phyloP scores from a whole-genome alignment of 2,888 invertebrate genomes.

The Drosophila barbarae region DNA sequence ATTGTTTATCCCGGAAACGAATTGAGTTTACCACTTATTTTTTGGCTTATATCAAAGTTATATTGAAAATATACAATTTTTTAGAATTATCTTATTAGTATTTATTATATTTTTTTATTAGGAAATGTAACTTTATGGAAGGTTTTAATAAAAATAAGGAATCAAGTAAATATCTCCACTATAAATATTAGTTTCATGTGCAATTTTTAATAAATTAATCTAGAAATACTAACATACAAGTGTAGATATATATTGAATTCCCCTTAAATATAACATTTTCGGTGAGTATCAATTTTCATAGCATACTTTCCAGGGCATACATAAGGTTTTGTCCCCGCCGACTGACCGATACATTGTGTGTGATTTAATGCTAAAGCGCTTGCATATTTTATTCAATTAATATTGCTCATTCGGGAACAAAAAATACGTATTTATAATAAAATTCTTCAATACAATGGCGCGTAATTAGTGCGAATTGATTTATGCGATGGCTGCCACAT shows the following conservation, averaged over 20 bases:
- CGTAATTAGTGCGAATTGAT: conserved; percentile 66
- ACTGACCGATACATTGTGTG: conserved; percentile 10
- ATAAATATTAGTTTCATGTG: not conserved
- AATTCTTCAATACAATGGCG: conserved; percentile 48
- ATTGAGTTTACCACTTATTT: not conserved
- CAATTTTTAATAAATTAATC: not conserved
- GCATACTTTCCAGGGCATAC: not conserved
- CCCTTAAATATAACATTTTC: not conserved
- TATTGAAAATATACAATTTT: not conserved
- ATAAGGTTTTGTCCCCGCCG: not conserved
- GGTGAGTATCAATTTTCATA: not conserved
- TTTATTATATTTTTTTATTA: not conserved
- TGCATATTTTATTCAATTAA: conserved; percentile 59
- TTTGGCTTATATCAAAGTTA: not conserved
- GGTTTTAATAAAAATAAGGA: not conserved
- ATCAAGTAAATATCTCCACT: not conserved
- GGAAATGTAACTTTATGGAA: not conserved
- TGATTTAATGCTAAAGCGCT: conserved; percentile 30
- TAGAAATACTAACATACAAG: too few relatives aligned
- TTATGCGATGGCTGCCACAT: conserved; percentile 53
- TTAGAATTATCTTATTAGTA: not conserved
- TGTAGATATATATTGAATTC: not conserved
- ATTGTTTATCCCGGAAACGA: not conserved
- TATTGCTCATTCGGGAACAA: conserved; percentile 32
- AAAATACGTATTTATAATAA: conserved; percentile 11